Evolutionary conservation across 1,140 invertebrate species (phyloP), one percentile per base, ranked within the genome.

Genomic region (Neelides sp.): DNA sequence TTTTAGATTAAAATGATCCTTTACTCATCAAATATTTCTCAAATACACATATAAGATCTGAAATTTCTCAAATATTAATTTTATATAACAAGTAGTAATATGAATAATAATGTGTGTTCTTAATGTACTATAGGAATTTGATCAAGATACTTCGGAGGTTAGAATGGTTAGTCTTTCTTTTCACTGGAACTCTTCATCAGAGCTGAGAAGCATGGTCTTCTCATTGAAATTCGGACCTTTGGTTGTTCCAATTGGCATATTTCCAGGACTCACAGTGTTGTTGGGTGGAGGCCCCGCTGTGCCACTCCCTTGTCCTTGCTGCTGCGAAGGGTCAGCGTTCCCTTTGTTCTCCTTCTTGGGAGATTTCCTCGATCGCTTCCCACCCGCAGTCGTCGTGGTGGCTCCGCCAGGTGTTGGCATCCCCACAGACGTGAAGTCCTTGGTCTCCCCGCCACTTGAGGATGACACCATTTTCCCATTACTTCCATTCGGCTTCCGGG

Each of bases 181-280:
- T 75, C 65, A 93, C 75, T 90, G 87, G 71, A 93, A 93, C 70
- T 96, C 92, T 69, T 96, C 92, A 68, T 96, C 92, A 50, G 90
- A 94, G 70, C 87, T 93, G 49, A 96, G 76, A 45, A 96, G 74
- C 73, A 92, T 91, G 19, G 90, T 91, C 71, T 96, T 95, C 71
- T 96, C 92, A 69, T 87, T 92, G 71, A 92, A 91, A 65, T 84
- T 83, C 63, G 79, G 77, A 17, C 78, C 79, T 59, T 85, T 83
- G 49, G 83, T 30, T 20, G 8, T 15, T 4, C 27, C 43, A 22
- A 27, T 35, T 62, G 68, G 76, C 12, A 10, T 22, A 22, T 13
- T 45, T 10, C 43, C 35, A 4, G 12, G 19, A 13, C 34, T 40
- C 10, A 43, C 50, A 15, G 19, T 22, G 13, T 36, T 54, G 15